A percentile compares a stretch with the other conserved stretches of the same genome.
Evolutionary conservation across 2,797 vertebrate species (phyloP).

Genomic region (Neosalanx taihuensis): DNA sequence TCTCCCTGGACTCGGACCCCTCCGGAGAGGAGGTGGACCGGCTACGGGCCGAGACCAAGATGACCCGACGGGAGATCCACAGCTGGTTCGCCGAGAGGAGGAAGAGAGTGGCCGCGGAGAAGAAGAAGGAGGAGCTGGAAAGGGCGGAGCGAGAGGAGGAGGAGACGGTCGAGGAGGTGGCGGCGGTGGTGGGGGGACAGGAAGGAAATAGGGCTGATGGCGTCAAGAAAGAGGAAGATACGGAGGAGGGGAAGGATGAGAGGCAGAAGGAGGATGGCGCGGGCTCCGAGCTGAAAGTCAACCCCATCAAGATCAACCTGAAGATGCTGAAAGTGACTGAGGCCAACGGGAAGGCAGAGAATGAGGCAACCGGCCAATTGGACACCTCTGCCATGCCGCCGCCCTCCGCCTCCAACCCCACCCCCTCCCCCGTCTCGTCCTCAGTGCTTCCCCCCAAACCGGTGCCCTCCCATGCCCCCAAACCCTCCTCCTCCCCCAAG

Average conservation of each 20-base stretch:
- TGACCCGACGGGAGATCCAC: conserved; percentile 96
- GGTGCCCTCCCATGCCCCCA: conserved; percentile 22
- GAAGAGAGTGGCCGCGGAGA: conserved; percentile 79
- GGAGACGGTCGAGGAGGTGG: conserved; percentile 59
- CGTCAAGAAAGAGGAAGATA: conserved; percentile 56
- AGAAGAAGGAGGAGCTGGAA: conserved; percentile 76
- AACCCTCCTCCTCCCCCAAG: conserved; percentile 57
- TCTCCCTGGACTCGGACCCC: conserved; percentile 81
- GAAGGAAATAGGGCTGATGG: conserved; percentile 29
- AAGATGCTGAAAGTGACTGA: conserved; percentile 96
- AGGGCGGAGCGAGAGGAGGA: conserved; percentile 68
- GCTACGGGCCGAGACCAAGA: conserved; percentile 90
- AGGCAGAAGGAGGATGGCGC: conserved; percentile 65
- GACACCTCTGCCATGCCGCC: conserved; percentile 21
- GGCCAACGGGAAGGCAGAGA: conserved; percentile 79
- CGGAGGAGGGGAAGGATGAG: conserved; percentile 59
- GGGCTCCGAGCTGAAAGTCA: conserved; percentile 82
- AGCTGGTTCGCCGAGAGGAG: conserved; percentile 93
- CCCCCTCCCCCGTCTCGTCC: conserved; percentile 31
- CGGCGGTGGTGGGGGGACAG: conserved; percentile 50
- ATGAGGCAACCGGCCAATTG: conserved; percentile 39
- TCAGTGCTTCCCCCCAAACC: conserved; percentile 35
- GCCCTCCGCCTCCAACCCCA: conserved; percentile 38
- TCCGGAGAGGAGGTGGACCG: conserved; percentile 88
- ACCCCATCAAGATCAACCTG: conserved; percentile 96